Percentiles rank a stretch among this genome's conserved stretches.
Evolutionary conservation across 2,888 invertebrate genomes (phyloP).

Genomic region (Mesorhabditis spiculigera): DNA sequence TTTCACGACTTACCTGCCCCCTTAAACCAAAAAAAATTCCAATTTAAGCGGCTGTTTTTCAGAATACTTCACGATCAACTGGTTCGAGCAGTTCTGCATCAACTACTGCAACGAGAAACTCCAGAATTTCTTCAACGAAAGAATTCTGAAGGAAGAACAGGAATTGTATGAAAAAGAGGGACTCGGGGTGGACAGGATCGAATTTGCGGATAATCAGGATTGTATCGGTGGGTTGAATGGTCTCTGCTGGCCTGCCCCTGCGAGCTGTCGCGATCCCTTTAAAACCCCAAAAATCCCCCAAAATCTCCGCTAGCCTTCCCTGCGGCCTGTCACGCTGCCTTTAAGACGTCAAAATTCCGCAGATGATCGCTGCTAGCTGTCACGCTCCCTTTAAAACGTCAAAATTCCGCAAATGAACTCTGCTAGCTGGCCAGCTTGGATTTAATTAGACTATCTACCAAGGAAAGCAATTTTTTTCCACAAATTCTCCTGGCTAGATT

Average conservation of each 20-base stretch:
- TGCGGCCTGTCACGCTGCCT: no score
- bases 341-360: no score
- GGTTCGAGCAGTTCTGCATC: constrained; percentile 89
- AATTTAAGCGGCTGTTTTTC: no score
- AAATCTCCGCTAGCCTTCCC: no score
- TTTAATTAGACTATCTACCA: no score
- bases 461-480: constrained; percentile 8
- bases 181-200: constrained; percentile 85
- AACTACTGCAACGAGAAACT: constrained; percentile 99
- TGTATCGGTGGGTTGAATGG: constrained; percentile 73
- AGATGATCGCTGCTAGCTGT: no score
- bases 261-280: background rate
- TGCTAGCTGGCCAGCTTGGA: no score
- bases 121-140: constrained; percentile 96
- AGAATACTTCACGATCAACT: constrained; percentile 79
- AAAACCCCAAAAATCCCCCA: no score
- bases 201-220: constrained; percentile 93
- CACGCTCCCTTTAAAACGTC: no score
- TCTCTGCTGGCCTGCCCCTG: background rate
- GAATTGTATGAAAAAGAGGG: constrained; percentile 87
- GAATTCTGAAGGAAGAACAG: constrained; percentile 70
- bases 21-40: no score
- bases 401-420: no score
- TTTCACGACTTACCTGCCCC: no score
- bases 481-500: background rate